Percentiles rank a stretch among this genome's conserved stretches.
These are phyloP conservation scores for Drosophila asahinai DNA, from an alignment of 1,140 invertebrate genomes.

Conservation along the genomic window DNA sequence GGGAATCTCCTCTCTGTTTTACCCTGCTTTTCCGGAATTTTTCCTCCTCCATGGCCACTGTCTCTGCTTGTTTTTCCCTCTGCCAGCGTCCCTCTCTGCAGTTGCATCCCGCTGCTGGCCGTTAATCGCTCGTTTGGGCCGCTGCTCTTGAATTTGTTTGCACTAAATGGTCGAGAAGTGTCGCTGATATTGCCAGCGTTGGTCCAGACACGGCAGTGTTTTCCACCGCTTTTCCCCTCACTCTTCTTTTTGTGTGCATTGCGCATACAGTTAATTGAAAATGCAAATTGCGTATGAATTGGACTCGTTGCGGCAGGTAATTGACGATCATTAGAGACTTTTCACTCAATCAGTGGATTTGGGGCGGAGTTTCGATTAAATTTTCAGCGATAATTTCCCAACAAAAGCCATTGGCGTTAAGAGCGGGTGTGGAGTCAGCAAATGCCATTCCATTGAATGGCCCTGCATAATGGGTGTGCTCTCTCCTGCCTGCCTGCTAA, in stretches of 20 bases:
- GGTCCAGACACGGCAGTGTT: constrained; percentile 9
- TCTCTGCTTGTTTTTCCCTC: constrained; percentile 28
- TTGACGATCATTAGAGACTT: constrained; percentile 63
- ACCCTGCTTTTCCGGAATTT: constrained; percentile 23
- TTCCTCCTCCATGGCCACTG: not conserved
- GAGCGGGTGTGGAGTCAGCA: constrained; percentile 26
- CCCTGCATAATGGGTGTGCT: constrained; percentile 45
- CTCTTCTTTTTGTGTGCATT: constrained; percentile 12
- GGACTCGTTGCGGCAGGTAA: constrained; percentile 44
- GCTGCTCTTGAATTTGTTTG: constrained; percentile 63
- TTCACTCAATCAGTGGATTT: constrained; percentile 52
- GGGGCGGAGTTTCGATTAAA: constrained; percentile 49
- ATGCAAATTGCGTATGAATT: constrained; percentile 71
- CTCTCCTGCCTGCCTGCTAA: constrained; percentile 14
- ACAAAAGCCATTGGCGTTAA: constrained; percentile 20
- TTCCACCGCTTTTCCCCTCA: not conserved
- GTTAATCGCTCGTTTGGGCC: constrained; percentile 63
- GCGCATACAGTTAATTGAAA: constrained; percentile 72
- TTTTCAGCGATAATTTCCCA: constrained; percentile 46
- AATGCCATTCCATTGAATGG: constrained; percentile 50
- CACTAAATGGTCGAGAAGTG: constrained; percentile 62
- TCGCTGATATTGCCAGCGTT: constrained; percentile 42
- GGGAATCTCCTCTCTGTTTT: not conserved
- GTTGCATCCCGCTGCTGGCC: not conserved
- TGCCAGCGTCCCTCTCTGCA: not conserved